Evolutionary conservation across 2,113 vertebrate species (phyloP).

Genomic region (Panurus biarmicus): DNA sequence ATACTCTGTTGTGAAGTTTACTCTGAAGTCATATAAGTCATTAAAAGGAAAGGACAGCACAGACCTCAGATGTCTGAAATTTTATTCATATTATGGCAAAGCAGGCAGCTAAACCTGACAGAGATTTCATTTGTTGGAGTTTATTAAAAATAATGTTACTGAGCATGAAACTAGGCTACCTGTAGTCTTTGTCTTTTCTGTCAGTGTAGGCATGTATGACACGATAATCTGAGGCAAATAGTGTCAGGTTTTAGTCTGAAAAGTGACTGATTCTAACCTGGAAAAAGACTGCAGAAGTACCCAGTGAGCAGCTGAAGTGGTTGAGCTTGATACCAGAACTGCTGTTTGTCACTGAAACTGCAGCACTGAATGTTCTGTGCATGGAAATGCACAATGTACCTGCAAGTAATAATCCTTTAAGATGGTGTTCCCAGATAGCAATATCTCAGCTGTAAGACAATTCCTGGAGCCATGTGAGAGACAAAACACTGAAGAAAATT

Average conservation of each 20-base stretch:
- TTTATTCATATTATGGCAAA: neutral
- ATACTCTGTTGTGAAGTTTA: neutral
- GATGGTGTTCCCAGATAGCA: neutral
- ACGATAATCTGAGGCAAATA: neutral
- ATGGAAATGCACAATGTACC: neutral
- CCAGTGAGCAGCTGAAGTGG: neutral
- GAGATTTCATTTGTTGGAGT: neutral
- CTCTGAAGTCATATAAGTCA: neutral
- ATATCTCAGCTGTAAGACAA: neutral
- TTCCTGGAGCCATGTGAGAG: neutral
- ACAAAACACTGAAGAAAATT: neutral
- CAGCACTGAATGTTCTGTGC: neutral
- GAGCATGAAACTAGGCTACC: neutral
- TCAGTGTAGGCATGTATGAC: neutral
- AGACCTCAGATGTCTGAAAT: neutral
- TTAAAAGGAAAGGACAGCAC: neutral
- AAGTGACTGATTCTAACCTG: neutral
- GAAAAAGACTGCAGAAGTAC: neutral
- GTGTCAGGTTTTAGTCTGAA: neutral
- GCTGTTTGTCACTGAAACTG: neutral
- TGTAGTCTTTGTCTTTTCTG: neutral
- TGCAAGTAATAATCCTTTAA: neutral
- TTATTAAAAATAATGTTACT: neutral
- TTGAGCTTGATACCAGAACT: neutral
- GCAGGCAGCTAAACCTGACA: neutral